Evolutionary conservation across 2,797 vertebrate species (phyloP).

Genomic region (Euphonia xanthogaster): DNA sequence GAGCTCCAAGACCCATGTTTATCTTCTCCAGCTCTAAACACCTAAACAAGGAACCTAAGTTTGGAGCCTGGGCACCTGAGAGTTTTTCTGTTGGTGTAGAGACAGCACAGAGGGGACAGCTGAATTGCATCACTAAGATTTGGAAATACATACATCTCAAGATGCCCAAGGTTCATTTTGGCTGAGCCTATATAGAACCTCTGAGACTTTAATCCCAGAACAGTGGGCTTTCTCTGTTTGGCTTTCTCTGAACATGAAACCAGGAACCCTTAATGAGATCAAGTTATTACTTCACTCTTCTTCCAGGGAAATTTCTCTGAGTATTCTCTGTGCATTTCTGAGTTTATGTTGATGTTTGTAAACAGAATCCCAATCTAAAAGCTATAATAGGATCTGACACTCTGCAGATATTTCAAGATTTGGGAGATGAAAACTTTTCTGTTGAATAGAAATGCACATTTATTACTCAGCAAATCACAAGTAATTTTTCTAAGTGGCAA

Average conservation of each 20-base stretch:
- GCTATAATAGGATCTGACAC: not conserved
- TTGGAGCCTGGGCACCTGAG: not conserved
- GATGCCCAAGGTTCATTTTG: not conserved
- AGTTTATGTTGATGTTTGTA: not conserved
- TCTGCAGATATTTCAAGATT: not conserved
- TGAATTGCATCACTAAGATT: not conserved
- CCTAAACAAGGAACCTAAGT: not conserved
- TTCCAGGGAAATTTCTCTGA: not conserved
- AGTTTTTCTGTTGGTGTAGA: not conserved
- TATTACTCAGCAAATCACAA: conserved; percentile 20
- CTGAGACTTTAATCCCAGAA: not conserved
- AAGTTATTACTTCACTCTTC: not conserved
- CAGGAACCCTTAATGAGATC: not conserved
- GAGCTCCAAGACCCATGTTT: not conserved
- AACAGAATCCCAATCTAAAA: not conserved
- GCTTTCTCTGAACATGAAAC: not conserved
- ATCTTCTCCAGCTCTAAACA: not conserved
- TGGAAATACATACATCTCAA: not conserved
- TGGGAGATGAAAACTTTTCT: conserved; percentile 1
- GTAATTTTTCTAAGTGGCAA: conserved; percentile 35
- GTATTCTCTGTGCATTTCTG: not conserved
- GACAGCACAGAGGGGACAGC: not conserved
- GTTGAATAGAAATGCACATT: not conserved
- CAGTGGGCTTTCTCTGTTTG: not conserved
- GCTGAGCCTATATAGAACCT: not conserved